Percentiles rank a stretch among this genome's conserved stretches.
Evolutionary conservation across 2,797 vertebrate genomes (phyloP).

Genomic region (Loris lydekkerianus): DNA sequence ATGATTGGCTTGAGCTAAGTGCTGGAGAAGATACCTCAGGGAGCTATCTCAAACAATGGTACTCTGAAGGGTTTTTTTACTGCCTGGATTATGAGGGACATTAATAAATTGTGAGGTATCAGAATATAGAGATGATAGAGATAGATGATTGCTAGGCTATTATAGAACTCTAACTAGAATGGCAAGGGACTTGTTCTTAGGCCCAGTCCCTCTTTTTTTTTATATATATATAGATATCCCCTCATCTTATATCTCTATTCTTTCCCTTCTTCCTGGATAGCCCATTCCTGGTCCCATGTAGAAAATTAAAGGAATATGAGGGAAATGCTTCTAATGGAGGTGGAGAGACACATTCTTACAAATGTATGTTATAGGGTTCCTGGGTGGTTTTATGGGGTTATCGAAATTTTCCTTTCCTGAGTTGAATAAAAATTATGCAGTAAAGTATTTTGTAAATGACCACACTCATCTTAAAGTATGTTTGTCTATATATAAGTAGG

Average conservation of each 20-base stretch:
- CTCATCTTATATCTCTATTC: not conserved
- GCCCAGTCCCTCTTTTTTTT: not conserved
- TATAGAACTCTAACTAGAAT: conserved; percentile 45
- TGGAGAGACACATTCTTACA: not conserved
- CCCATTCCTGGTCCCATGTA: not conserved
- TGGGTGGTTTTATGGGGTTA: conserved; percentile 28
- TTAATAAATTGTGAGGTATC: not conserved
- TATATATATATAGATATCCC: not conserved
- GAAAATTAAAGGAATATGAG: conserved; percentile 51
- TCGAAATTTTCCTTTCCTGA: conserved; percentile 71
- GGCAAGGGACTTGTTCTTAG: not conserved
- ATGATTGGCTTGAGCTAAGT: conserved; percentile 9
- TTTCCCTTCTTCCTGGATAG: conserved; percentile 33
- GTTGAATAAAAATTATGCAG: conserved; percentile 67
- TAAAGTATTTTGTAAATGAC: conserved; percentile 7
- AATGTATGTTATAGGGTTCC: conserved; percentile 17
- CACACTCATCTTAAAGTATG: conserved; percentile 38
- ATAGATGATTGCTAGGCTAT: not conserved
- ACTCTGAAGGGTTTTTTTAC: conserved; percentile 2
- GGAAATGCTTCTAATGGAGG: conserved; percentile 28
- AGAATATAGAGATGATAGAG: conserved; percentile 35
- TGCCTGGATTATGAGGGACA: conserved; percentile 16
- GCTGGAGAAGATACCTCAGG: not conserved
- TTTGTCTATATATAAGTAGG: not conserved
- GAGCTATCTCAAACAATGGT: conserved; percentile 44